Base-by-base conservation (phyloP, 1,140 invertebrate genomes). In the Cylas formicarius region DNA sequence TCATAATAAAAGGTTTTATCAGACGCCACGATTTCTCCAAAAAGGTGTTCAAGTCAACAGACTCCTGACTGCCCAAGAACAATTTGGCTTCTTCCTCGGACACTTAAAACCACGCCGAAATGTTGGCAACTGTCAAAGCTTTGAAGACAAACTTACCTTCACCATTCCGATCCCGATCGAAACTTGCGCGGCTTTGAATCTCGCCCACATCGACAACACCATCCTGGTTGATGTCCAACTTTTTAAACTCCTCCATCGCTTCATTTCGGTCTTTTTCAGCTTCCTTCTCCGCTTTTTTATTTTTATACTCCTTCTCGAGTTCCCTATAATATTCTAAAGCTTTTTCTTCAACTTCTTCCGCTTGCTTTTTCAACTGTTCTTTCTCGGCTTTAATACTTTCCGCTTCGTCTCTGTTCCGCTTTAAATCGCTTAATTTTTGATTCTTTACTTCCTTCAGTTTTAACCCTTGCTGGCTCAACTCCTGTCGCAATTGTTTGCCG, bases 161-260 rank as follows among this genome's bases (percentile, higher is more conserved):
- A 5, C 91, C 90, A 75, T 97, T 84, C 44, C 78, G 78, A 68
- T 97, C 84, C 51, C 80, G 81, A 69, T 97, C 93, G 73, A 97
- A 90, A 27, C 77, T 80, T 56, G 72, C 69, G 49, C 81, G 76
- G 4, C 77, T 72, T 69, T 84, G 81, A 8, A 98, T 66, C 70
- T 97, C 94, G 34, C 74, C 70, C 24, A 84, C 60, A 48, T 82
- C 78, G 27, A 96, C 64, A 37, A 81, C 77, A 45, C 76, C 80
- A 71, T 91, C 86, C 41, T 72, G 62, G 70, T 94, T 82, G 7
- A 77, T 75, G 69, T 94, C 90, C 51, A 85, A 74, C 29, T 75
- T 72, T 14, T 70, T 70, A 62, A 94, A 95, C 40, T 77, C 76
- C 26, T 81, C 73, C 13, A 69, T 68, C 7, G 82, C 84, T 59